Evolutionary conservation across 2,888 invertebrate species (phyloP), one percentile per base, ranked within the genome.

Genomic region (Metalampra italica): DNA sequence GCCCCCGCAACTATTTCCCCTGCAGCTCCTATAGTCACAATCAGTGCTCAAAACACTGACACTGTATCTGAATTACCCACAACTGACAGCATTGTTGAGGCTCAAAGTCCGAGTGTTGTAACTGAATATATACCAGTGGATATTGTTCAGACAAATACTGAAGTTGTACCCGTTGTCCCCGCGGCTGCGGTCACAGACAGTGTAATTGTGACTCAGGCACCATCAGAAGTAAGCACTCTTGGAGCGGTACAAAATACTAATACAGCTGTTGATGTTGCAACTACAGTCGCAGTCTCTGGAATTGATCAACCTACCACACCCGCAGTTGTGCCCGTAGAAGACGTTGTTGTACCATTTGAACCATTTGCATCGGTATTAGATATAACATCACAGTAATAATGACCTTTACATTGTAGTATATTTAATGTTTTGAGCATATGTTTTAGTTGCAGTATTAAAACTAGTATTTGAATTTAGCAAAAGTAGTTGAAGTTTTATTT

Each of bases 361-460:
- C 52, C 64, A 3, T 84, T 80, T 38, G 85, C 87, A 14, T 59
- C 75, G 12, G 62, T 87, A 12, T 60, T 87, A 48, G 82, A 85
- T 54, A 69, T 85, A 47, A 69, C 68, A 36, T 57, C 68, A 46
- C 85, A 85, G 58, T 75, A 55, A 74, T 45, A 40, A 42, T 11
- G 29, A 42, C 22, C 41, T 14, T 9, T 29, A 1, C 1, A 36
- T 42, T 4, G 13, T 32, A 13, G 38, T 45, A 9, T 30, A 14
- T 34, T 1, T 43, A 29, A 44, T 11, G 15, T 39, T 39, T 40
- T 12, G 22, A 40, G 3, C 11, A 1, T 34, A 30, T 36, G 11
- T 36, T 36, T 9, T 36, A n/a, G n/a, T n/a, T 36, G 3, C 9
- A n/a, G 36, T 36, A 29, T 32, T 15, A 37, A n/a, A 39, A 38